phyloP scores from a whole-genome alignment of 2,888 invertebrate genomes.

The Zootermopsis nevadensis region DNA sequence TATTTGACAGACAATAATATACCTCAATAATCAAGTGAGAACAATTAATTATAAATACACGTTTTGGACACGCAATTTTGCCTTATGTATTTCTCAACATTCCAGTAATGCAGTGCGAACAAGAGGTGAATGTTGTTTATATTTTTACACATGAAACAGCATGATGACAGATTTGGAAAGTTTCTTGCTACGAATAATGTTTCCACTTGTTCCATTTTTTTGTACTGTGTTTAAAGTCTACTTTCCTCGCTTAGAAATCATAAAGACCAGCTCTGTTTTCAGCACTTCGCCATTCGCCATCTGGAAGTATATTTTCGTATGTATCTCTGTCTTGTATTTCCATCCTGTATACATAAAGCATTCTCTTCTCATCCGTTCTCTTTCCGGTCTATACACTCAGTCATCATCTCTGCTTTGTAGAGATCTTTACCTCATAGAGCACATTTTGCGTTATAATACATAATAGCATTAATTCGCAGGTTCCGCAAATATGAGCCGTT shows the following conservation, averaged over 20 bases:
- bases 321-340: neutral
- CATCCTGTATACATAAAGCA: neutral
- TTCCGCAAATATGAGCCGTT: too few species aligned
- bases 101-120: too few species aligned
- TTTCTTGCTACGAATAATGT: neutral
- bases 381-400: neutral
- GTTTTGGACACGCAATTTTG: too few species aligned
- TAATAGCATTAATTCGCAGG: too few species aligned
- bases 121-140: neutral
- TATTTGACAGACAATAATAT: too few species aligned
- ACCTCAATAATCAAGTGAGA: too few species aligned
- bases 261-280: neutral
- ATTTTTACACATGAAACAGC: neutral
- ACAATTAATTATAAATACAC: too few species aligned
- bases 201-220: neutral
- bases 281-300: neutral
- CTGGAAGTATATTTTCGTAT: constrained; percentile 1
- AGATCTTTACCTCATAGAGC: neutral
- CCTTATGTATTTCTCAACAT: too few species aligned
- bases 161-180: neutral
- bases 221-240: neutral
- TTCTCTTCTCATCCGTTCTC: neutral
- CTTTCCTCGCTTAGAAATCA: constrained; percentile 8
- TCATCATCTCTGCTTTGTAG: neutral
- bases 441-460: neutral